Percentiles rank a stretch among this genome's conserved stretches.
These are phyloP conservation scores for Morelia viridis DNA, from an alignment of 2,797 vertebrate genomes.

Conservation along the genomic window DNA sequence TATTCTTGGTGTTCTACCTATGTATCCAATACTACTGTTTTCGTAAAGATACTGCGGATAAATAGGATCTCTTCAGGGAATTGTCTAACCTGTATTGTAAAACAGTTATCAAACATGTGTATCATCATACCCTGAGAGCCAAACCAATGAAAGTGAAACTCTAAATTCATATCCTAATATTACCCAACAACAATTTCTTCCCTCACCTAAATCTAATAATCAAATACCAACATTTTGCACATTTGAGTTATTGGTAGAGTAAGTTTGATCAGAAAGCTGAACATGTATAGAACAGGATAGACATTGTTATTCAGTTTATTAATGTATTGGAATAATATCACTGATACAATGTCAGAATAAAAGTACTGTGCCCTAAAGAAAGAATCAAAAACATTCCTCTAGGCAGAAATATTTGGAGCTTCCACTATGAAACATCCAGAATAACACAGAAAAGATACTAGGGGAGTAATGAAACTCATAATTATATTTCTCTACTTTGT, in stretches of 20 bases:
- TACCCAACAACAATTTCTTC: neutral
- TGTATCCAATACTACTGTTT: neutral
- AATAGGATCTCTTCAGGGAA: neutral
- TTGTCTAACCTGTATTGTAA: fast-evolving
- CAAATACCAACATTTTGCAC: neutral
- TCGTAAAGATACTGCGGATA: neutral
- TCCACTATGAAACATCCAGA: slow-evolving; percentile 4
- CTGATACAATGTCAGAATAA: neutral
- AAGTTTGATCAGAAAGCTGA: neutral
- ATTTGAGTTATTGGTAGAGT: neutral
- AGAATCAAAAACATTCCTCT: slow-evolving; percentile 14
- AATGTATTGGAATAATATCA: slow-evolving; percentile 35
- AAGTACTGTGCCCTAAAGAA: slow-evolving; percentile 1
- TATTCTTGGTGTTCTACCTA: neutral
- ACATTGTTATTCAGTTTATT: neutral
- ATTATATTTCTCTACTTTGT: neutral
- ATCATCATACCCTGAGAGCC: neutral
- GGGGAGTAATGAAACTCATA: neutral
- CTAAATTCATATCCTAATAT: neutral
- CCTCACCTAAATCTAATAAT: neutral
- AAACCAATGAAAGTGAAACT: neutral
- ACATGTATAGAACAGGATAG: too few species aligned
- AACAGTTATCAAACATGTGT: neutral
- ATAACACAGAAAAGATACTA: neutral
- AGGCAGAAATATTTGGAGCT: slow-evolving; percentile 5